phyloP scores from a whole-genome alignment of 2,113 vertebrate genomes.

The Laticauda laticaudata region DNA sequence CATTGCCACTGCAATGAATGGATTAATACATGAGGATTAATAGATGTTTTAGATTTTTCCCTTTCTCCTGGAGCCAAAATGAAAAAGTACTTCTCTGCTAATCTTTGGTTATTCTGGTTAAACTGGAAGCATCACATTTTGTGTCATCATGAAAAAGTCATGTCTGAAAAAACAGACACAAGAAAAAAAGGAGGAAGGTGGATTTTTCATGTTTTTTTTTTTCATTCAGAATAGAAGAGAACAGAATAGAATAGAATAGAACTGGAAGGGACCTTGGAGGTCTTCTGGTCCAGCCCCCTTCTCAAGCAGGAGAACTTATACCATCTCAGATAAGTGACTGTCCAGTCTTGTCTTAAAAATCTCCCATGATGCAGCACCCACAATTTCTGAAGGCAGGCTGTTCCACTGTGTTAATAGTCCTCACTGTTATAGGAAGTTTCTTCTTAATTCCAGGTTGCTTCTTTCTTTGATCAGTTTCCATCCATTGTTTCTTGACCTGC shows the following conservation, averaged over 20 bases:
- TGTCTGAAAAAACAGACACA: background rate
- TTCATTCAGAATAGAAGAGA: background rate
- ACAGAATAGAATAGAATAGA: no score
- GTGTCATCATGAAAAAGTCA: background rate
- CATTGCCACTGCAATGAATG: background rate
- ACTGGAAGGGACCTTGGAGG: background rate
- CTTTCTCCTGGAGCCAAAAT: background rate
- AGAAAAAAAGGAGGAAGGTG: background rate
- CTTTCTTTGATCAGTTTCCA: no score
- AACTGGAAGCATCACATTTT: background rate
- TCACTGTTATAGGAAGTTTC: no score
- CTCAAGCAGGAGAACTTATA: no score
- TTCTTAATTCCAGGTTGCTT: no score
- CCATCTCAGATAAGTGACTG: no score
- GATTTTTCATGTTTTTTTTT: background rate
- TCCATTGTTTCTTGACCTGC: no score
- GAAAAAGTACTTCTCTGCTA: background rate
- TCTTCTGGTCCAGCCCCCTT: no score
- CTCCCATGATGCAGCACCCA: no score
- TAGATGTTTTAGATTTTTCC: background rate
- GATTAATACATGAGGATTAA: background rate
- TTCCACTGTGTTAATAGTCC: no score
- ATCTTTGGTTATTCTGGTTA: background rate
- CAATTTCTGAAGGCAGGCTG: no score
- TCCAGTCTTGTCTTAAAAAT: no score